These are phyloP conservation scores for Mormyrus iriodes DNA, from an alignment of 2,113 vertebrate species.

Conservation along the genomic window DNA sequence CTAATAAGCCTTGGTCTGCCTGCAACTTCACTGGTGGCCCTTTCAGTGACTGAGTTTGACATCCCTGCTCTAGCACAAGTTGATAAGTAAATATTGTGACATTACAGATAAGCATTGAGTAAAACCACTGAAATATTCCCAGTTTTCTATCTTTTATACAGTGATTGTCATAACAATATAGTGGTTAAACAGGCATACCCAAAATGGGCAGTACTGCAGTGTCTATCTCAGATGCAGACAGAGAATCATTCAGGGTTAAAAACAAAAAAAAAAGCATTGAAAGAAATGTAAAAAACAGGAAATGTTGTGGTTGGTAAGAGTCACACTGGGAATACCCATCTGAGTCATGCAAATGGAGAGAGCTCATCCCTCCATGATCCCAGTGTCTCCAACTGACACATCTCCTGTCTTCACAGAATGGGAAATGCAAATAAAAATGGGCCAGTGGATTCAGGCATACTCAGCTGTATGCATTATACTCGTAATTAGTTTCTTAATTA, in stretches of 20 bases:
- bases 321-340: constrained; percentile 5
- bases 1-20: neutral
- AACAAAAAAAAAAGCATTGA: neutral
- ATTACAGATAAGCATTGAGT: neutral
- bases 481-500: neutral
- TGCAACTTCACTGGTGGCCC: neutral
- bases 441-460: neutral
- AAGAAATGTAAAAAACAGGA: constrained; percentile 21
- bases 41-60: neutral
- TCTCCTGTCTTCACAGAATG: neutral
- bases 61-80: neutral
- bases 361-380: constrained; percentile 5
- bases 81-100: neutral
- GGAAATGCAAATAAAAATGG: neutral
- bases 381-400: neutral
- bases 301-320: constrained; percentile 7
- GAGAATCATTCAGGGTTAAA: neutral
- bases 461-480: neutral
- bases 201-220: neutral
- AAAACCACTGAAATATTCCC: neutral
- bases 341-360: neutral
- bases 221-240: neutral
- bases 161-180: neutral
- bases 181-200: neutral
- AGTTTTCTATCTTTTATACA: neutral